A percentile compares a stretch with the other conserved stretches of the same genome.
Conservation (phyloP, 2,113 vertebrate species). For the Piaya cayana region DNA sequence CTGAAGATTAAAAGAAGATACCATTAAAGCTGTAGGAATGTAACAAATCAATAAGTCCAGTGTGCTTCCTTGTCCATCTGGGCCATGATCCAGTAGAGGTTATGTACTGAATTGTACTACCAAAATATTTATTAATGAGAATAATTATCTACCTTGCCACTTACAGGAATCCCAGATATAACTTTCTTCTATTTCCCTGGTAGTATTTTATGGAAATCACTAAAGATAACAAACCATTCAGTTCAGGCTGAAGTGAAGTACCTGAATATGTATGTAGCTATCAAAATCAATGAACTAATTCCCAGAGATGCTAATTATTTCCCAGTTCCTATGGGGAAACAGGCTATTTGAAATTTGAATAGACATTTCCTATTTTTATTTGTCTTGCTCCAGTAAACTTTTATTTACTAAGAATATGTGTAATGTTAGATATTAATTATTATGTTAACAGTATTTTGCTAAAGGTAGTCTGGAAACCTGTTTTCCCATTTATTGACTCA, state of each 20-base stretch:
- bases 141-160: not conserved
- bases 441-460: not conserved
- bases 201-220: not conserved
- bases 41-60: not conserved
- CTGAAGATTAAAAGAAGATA: not conserved
- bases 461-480: not conserved
- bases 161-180: not conserved
- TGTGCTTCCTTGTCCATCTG: not conserved
- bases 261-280: not conserved
- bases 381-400: not conserved
- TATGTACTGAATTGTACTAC: not conserved
- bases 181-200: not conserved
- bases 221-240: not conserved
- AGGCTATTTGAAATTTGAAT: not conserved
- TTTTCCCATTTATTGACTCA: not conserved
- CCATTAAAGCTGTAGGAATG: not conserved
- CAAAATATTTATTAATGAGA: not conserved
- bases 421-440: constrained; percentile 19
- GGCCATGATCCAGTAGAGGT: not conserved
- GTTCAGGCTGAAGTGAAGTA: not conserved
- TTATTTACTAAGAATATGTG: not conserved
- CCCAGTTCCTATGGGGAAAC: not conserved
- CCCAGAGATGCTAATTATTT: not conserved
- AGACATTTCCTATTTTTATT: not conserved
- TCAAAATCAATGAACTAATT: not conserved